Conservation (phyloP, 2,888 invertebrate genomes). For the Euplagia quadripunctaria region DNA sequence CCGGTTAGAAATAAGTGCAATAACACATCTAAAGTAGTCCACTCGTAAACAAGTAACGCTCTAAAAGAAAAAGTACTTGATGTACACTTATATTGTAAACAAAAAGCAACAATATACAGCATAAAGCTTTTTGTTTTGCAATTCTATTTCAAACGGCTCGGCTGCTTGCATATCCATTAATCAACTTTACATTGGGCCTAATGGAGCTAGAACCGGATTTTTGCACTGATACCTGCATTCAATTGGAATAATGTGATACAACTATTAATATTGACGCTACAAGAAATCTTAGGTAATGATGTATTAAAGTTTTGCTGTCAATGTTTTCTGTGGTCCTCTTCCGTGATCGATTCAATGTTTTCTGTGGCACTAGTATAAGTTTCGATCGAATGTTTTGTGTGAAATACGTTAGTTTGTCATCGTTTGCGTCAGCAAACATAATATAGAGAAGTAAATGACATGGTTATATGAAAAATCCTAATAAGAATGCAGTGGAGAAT, state of each 20-base stretch:
- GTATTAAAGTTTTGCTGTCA: not conserved
- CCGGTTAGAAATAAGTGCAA: not conserved
- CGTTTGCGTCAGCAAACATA: not conserved
- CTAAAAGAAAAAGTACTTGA: not conserved
- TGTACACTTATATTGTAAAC: not conserved
- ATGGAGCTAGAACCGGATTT: constrained; percentile 44
- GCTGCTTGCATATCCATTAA: constrained; percentile 45
- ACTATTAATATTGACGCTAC: constrained; percentile 24
- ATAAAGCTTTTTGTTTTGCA: constrained; percentile 34
- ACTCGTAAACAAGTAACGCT: not conserved
- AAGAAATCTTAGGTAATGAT: constrained; percentile 17
- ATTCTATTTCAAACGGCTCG: constrained; percentile 46
- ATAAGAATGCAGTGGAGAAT: not conserved
- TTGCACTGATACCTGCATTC: constrained; percentile 40
- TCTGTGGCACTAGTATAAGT: too few species aligned
- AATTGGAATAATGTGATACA: constrained; percentile 31
- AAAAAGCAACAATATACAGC: not conserved
- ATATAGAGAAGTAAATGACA: not conserved
- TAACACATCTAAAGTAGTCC: not conserved
- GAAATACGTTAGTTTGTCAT: not conserved
- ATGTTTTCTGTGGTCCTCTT: not conserved
- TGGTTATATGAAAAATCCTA: not conserved
- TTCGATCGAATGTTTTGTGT: too few species aligned
- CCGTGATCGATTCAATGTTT: not conserved
- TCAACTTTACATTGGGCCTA: constrained; percentile 45